phyloP scores from a whole-genome alignment of 2,888 invertebrate species.

The Elmis aenea region DNA sequence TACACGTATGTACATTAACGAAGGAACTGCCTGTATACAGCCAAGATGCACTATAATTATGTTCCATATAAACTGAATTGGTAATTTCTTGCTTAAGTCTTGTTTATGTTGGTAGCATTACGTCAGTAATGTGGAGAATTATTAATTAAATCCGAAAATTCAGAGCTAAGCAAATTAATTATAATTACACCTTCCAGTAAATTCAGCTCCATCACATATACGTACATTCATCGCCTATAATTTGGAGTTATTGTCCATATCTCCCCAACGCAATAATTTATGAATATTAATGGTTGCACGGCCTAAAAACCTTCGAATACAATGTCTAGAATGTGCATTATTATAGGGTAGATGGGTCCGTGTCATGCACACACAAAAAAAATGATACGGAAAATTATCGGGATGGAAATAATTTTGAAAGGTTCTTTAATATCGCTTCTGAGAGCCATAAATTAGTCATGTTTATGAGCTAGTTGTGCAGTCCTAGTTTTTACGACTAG shows the following conservation, averaged over 20 bases:
- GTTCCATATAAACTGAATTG: no score
- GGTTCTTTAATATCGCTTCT: slow-evolving; percentile 19
- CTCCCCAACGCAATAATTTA: slow-evolving; percentile 38
- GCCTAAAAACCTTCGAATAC: slow-evolving; percentile 21
- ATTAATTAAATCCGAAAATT: slow-evolving; percentile 15
- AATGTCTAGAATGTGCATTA: slow-evolving; percentile 21
- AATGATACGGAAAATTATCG: slow-evolving; percentile 20
- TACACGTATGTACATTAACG: no score
- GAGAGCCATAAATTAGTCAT: slow-evolving; percentile 17
- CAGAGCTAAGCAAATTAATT: slow-evolving; percentile 29
- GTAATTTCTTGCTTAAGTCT: no score
- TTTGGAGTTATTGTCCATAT: slow-evolving; percentile 43
- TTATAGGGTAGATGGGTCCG: slow-evolving; percentile 22
- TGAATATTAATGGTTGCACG: slow-evolving; percentile 36
- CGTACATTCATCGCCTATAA: slow-evolving; percentile 34
- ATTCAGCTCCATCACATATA: slow-evolving; percentile 21
- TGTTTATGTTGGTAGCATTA: no score
- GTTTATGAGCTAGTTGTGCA: slow-evolving; percentile 13
- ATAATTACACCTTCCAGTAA: slow-evolving; percentile 31
- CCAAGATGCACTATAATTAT: no score
- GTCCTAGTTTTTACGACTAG: slow-evolving; percentile 11
- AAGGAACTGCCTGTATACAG: no score
- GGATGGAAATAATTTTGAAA: slow-evolving; percentile 22
- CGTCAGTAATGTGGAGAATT: slow-evolving; percentile 12
- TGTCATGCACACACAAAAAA: slow-evolving; percentile 21